phyloP scores from a whole-genome alignment of 2,113 vertebrate genomes.

The Myxocyprinus asiaticus region DNA sequence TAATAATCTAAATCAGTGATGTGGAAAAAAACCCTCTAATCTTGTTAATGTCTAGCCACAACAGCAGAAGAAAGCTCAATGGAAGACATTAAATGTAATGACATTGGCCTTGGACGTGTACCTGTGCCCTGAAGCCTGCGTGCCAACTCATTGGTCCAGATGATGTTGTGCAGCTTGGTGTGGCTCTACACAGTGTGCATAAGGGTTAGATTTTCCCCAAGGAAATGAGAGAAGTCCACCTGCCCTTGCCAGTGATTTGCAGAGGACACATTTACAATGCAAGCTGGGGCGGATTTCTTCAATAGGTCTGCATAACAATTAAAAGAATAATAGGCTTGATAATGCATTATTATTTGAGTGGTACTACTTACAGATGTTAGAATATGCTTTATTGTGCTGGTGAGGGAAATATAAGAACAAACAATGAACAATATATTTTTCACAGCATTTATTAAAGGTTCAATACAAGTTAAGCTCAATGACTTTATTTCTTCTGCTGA shows the following conservation, averaged over 20 bases:
- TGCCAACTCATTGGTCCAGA: slow-evolving; percentile 81
- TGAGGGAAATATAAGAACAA: too few relatives aligned
- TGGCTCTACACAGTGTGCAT: slow-evolving; percentile 67
- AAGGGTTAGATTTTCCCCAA: slow-evolving; percentile 60
- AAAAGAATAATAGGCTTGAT: neutral
- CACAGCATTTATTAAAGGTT: too few relatives aligned
- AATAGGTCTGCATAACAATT: slow-evolving; percentile 72
- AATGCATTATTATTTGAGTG: neutral
- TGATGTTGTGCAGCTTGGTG: slow-evolving; percentile 85
- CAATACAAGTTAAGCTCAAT: too few relatives aligned
- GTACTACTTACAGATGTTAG: neutral
- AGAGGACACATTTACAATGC: slow-evolving; percentile 82
- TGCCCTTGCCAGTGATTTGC: slow-evolving; percentile 69
- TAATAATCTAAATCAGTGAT: too few relatives aligned
- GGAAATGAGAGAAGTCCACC: slow-evolving; percentile 73
- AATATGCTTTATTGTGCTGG: too few relatives aligned
- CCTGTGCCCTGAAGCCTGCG: slow-evolving; percentile 79
- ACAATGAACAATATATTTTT: too few relatives aligned
- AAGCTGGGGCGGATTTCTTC: slow-evolving; percentile 73
- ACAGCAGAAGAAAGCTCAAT: neutral
- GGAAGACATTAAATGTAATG: neutral
- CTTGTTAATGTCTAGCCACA: neutral
- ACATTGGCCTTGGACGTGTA: slow-evolving; percentile 30
- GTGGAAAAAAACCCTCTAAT: too few relatives aligned
- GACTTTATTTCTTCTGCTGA: too few relatives aligned